Base-by-base conservation (phyloP, 2,113 vertebrate genomes). In the Reinhardtius hippoglossoides region DNA sequence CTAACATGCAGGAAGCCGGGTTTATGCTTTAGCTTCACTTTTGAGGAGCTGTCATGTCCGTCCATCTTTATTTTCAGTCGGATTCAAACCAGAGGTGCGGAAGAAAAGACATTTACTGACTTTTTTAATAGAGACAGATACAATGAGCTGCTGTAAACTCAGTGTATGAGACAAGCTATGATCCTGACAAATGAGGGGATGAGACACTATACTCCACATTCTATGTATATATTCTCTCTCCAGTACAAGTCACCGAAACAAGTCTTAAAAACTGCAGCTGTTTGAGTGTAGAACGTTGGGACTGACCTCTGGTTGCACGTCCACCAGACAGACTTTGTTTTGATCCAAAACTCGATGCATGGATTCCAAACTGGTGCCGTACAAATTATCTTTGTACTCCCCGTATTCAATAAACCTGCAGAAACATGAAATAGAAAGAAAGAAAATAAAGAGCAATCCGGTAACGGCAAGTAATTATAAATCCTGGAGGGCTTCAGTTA, bases 331-430 rank as follows among this genome's bases (percentile, higher is more conserved):
- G 52, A 95, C 89, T 91, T 97, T 98, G 90, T 95, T 97, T 77
- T 94, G 95, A 83, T 93, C 93, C 94, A 97, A 88, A 65, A 96
- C 93, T 0, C 90, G 89, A 7, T 95, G 94, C 76, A 99, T 97
- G 68, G 97, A 96, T 60, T 97, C 96, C 74, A 98, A 90, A 74
- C 96, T 97, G 68, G 96, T 99, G 18, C 97, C 97, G 0, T 99
- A 99, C 46, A 97, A 91, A 62, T 98, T 96, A 16, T 97, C 97
- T 69, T 98, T 98, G 82, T 97, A 97, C 75, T 98, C 97, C 3
- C 97, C 97, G 0, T 95, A 95, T 78, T 99, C 97, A 82, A 98
- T 95, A 78, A 98, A 98, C 75, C 97, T 95, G 74, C 27, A 72
- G 35, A 76, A 54, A 71, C 15, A 4, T 27, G 46, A 4, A 26